Base-by-base conservation (phyloP, 2,888 invertebrate genomes). In the Drosophila helvetica region DNA sequence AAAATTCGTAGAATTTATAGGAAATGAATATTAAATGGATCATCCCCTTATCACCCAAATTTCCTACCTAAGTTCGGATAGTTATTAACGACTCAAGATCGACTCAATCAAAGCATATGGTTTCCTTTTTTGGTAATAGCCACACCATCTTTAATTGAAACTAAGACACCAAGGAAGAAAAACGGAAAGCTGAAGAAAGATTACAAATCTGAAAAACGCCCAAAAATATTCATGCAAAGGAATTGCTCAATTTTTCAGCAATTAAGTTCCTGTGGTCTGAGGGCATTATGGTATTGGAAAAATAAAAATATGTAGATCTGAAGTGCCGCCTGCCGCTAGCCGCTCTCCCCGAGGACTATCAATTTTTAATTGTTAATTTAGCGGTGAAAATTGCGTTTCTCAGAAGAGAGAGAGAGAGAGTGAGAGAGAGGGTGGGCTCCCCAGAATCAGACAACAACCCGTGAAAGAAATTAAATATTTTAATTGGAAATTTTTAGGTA, bases 311-410 rank as follows among this genome's bases (percentile, higher is more conserved):
- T 71, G 61, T 42, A 53, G 66, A 73, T 73, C 64, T 53, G 65
- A 64, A 60, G 74, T 53, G 51, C 43, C 22, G n/a, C n/a, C 48
- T 60, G 54, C 42, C 27, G 12, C 17, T 48, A 48, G 58, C 33
- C 27, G n/a, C 17, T 46, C 43, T 72, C 74, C 86, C 88, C 18
- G 27, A 60, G 71, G 83, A 87, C 88, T 89, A 85, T 85, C 85
- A 89, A 85, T 88, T 89, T 89, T 85, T 85, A 85, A 85, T 85
- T 85, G 89, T 85, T 89, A 85, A 85, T 85, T 85, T 85, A 82
- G 86, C 86, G 83, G 80, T 75, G 85, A 75, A 89, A 88, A 89
- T 87, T 71, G 71, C 76, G 88, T 79, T 87, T 76, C 74, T 71
- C 66, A 53, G 62, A 25, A 53, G 45, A 57, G 30, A 50, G 47